Conservation (phyloP, 1,140 invertebrate species). For the Coenobita brevimanus region DNA sequence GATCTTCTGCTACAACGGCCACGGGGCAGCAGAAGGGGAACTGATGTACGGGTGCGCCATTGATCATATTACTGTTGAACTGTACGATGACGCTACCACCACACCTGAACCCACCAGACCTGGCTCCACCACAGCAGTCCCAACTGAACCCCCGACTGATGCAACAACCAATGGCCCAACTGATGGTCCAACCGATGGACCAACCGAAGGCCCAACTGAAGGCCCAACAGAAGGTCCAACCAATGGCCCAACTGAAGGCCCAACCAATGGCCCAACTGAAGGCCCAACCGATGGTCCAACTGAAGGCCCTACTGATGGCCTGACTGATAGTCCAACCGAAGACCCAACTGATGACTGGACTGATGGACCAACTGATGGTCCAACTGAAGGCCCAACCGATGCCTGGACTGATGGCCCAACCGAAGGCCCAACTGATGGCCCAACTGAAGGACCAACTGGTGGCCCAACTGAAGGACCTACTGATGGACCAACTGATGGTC, state of each 20-base stretch:
- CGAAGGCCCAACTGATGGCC: no score
- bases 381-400: background rate
- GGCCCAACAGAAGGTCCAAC: background rate
- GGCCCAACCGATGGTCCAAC: background rate
- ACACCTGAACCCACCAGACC: background rate
- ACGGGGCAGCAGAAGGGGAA: background rate
- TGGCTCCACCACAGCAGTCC: background rate
- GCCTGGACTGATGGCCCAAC: background rate
- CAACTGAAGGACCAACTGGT: no score
- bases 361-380: background rate
- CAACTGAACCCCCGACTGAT: no score
- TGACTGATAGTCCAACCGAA: background rate
- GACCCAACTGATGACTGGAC: background rate
- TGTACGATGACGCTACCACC: constrained; percentile 4
- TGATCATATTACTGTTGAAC: background rate
- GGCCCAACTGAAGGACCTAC: background rate
- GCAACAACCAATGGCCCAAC: no score
- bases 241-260: background rate
- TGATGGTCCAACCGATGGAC: no score
- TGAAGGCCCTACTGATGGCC: background rate
- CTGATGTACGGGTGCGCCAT: constrained; percentile 35
- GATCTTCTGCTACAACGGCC: constrained; percentile 38
- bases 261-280: background rate
- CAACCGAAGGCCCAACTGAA: no score
- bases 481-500: background rate